Base-by-base conservation (phyloP, 2,888 invertebrate species). In the Tetropium fuscum region DNA sequence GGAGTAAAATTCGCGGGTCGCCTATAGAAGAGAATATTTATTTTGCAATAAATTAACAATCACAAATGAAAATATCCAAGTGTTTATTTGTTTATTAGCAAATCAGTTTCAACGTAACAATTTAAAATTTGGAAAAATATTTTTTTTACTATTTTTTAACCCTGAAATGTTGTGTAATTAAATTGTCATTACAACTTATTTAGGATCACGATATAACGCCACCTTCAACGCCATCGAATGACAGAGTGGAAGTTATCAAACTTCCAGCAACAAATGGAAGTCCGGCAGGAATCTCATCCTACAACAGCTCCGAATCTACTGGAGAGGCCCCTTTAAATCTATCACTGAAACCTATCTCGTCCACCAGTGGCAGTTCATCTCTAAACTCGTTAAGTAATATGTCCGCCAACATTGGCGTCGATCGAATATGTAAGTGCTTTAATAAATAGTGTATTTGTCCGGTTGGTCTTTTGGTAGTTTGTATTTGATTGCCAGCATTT, bases 191-290 rank as follows among this genome's bases (percentile, higher is more conserved):
- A n/a, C n/a, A n/a, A 44, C 4, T 11, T 51, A 6, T 13, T 20
- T 30, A 79, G 79, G 78, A 79, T 51, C 74, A 73, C 40, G 79
- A 76, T 27, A 70, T 74, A 53, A 68, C 73, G 6, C 74, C 76
- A 27, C 70, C 75, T 16, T 59, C 69, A 7, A 68, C 74, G 8
- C 79, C 82, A 48, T 82, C 84, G 0, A 82, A 84, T 51, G 93
- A 93, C 78, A 87, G 92, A 6, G 92, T 93, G 53, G 93, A 94
- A 78, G 92, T 93, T 72, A 93, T 93, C 72, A 90, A 93, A 78
- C 78, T 93, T 75, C 92, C 92, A 16, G 88, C 89, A 68, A 88
- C 90, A 49, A 82, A 81, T 63, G 82, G 82, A 34, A 82, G 80
- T 70, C 80, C 81, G 25, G 78, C 80, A 38, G 78, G 78, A 49